These are phyloP conservation scores for Romanogobio albipinnatus DNA, from an alignment of 2,113 vertebrate species.

Conservation along the genomic window DNA sequence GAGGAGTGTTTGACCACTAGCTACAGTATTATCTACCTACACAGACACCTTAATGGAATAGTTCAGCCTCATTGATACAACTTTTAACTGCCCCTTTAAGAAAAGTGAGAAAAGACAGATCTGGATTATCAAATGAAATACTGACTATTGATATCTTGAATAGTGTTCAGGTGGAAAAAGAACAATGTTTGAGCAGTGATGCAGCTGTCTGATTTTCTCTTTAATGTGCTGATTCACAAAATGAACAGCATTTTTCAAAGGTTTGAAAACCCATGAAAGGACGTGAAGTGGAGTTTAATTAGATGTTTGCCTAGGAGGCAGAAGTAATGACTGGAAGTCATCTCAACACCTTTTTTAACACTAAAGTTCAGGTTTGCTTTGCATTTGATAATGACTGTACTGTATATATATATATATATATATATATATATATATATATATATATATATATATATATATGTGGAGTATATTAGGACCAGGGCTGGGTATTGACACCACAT, in stretches of 20 bases:
- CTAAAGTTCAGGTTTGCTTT: conserved; percentile 9
- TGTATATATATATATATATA: too few species aligned
- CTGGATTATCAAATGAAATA: not conserved
- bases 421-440: too few species aligned
- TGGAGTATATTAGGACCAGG: not conserved
- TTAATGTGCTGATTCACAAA: conserved; percentile 3
- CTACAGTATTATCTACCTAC: not conserved
- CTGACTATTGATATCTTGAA: not conserved
- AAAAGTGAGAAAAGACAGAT: not conserved
- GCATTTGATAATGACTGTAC: not conserved
- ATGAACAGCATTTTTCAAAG: conserved; percentile 15
- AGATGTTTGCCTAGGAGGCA: conserved; percentile 23
- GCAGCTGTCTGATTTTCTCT: not conserved
- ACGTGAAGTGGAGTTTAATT: conserved; percentile 20
- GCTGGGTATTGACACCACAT: not conserved
- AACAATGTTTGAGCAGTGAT: not conserved
- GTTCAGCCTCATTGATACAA: too few species aligned
- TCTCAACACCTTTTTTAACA: conserved; percentile 22
- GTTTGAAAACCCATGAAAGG: conserved; percentile 1
- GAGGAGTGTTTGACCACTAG: not conserved
- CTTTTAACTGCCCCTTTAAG: not conserved
- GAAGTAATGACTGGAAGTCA: conserved; percentile 16
- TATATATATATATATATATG: not conserved
- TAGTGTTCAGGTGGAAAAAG: not conserved
- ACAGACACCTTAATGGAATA: not conserved